phyloP scores from a whole-genome alignment of 1,140 invertebrate genomes.

The Akabosia matsudoensis region DNA sequence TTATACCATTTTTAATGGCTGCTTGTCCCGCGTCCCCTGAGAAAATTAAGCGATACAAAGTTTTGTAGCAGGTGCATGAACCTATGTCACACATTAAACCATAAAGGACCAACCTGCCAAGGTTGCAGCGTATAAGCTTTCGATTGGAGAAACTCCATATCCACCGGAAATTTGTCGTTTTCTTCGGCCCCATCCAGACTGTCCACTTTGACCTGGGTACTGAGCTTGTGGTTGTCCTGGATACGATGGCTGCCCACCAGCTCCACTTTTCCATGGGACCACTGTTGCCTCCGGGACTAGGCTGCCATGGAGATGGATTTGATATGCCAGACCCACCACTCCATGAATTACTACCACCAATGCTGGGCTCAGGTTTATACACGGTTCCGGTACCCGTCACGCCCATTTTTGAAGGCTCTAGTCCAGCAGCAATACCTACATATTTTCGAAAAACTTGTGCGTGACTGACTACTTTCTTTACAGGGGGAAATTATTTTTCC shows the following conservation, averaged over 20 bases:
- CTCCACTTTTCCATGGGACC: neutral
- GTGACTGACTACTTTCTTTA: neutral
- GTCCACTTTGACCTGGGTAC: neutral
- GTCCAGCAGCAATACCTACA: constrained; percentile 43
- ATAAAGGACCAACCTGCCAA: constrained; percentile 27
- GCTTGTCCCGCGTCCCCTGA: constrained; percentile 46
- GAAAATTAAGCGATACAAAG: neutral
- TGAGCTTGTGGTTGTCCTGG: neutral
- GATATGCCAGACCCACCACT: neutral
- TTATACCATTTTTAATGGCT: constrained; percentile 36
- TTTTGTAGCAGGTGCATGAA: neutral
- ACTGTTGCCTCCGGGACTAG: neutral
- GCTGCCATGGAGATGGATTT: neutral
- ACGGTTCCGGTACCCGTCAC: neutral
- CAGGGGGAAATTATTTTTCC: neutral
- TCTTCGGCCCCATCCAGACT: neutral
- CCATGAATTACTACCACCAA: neutral
- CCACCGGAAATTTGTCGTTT: constrained; percentile 26
- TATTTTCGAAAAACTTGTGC: constrained; percentile 1
- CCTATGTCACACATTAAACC: neutral
- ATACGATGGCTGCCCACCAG: neutral
- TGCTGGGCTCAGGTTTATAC: neutral
- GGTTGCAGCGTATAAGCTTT: constrained; percentile 40
- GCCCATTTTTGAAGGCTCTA: constrained; percentile 29
- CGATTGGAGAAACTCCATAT: constrained; percentile 10